Evolutionary conservation across 1,140 invertebrate species (phyloP), one percentile per base, ranked within the genome.

Genomic region (Cherax destructor): DNA sequence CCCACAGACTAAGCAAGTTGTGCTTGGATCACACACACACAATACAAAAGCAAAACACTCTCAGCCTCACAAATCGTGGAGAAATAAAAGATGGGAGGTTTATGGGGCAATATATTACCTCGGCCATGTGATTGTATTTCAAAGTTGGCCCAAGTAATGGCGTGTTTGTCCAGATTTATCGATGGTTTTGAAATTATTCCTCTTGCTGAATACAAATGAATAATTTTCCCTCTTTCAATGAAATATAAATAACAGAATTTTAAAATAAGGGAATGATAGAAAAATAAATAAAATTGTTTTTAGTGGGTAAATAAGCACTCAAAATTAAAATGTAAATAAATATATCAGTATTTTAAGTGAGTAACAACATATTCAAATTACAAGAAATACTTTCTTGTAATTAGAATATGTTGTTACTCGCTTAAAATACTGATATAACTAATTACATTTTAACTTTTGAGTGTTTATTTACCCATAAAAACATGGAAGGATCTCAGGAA

Each of bases 181-280:
- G 69, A 30, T 21, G 69, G 6, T 30, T 74, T 11, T 21, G 69
- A 74, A 74, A 74, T 74, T 74, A 74, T 74, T 74, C 24, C 69
- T 16, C 24, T 74, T 74, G 69, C 24, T 74, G 69, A 74, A 74
- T 74, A 16, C 24, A 74, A 74, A 74, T 74, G 69, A 74, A n/a
- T 10, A n/a, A 74, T 30, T 21, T 65, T 65, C 21, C 61, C 18
- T 65, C 16, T 65, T 18, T 65, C 61, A 5, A 65, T 65, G 13
- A 18, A 18, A 65, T 65, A 18, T 65, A 65, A 21, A 21, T 65
- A 5, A 65, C 18, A 21, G 61, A 18, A 65, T 65, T 56, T 21
- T 21, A 65, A 21, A 65, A 18, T 41, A 41, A 41, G 30, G 30
- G 30, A 41, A 41, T 41, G 0, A 41, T 1, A 41, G 30, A 41